Evolutionary conservation across 2,888 invertebrate genomes (phyloP).

Genomic region (Archaeoteleia sp.): DNA sequence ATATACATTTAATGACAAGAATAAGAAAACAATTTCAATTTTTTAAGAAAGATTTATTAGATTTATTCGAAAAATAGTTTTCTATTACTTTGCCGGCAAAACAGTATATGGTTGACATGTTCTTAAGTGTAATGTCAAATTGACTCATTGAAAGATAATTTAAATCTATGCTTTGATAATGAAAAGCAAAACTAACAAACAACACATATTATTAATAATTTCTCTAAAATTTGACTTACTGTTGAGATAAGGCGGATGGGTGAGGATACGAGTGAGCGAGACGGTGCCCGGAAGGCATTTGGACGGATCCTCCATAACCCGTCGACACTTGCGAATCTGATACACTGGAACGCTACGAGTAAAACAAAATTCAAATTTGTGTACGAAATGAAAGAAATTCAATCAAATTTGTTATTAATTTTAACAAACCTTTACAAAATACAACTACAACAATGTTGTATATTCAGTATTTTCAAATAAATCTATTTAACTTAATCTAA

Average conservation of each 20-base stretch:
- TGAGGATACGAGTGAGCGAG: constrained; percentile 73
- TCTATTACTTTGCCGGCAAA: too few species aligned
- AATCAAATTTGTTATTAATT: constrained; percentile 8
- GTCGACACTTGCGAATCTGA: constrained; percentile 80
- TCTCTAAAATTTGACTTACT: constrained; percentile 66
- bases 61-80: too few species aligned
- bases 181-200: background rate
- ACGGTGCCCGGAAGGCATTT: constrained; percentile 73
- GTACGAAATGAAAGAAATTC: background rate
- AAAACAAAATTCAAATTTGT: background rate
- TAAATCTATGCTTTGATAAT: background rate
- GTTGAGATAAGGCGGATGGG: constrained; percentile 72
- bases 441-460: too few species aligned
- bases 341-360: constrained; percentile 75
- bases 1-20: too few species aligned
- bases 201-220: background rate
- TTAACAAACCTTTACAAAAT: too few species aligned
- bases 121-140: too few species aligned
- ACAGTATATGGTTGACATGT: too few species aligned
- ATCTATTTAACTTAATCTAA: background rate
- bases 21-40: too few species aligned
- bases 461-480: too few species aligned
- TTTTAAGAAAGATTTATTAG: too few species aligned
- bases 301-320: constrained; percentile 77
- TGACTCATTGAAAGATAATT: background rate